A percentile compares a stretch with the other conserved stretches of the same genome.
Conservation (phyloP, 1,140 invertebrate species). For the Glossosoma conforme region DNA sequence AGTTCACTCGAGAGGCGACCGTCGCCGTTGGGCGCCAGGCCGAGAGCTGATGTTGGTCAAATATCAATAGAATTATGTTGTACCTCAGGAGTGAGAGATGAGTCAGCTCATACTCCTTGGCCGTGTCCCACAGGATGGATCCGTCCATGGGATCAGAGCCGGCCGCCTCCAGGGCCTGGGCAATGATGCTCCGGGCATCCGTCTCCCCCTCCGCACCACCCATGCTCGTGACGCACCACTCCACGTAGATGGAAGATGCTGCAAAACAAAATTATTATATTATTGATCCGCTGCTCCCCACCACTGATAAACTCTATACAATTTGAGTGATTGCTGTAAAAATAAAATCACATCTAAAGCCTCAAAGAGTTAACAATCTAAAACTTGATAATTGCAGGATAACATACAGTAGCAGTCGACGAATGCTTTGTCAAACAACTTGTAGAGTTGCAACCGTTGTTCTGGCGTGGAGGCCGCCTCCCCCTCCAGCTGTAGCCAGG, state of each 20-base stretch:
- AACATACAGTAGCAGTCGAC: conserved; percentile 26
- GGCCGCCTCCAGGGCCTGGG: conserved; percentile 18
- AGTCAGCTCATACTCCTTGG: conserved; percentile 25
- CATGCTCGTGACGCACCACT: conserved; percentile 28
- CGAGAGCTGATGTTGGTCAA: too few species aligned
- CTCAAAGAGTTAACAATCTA: too few species aligned
- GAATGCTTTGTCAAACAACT: conserved; percentile 24
- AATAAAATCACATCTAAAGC: too few species aligned
- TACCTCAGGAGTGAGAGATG: conserved; percentile 24
- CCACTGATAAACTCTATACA: too few species aligned
- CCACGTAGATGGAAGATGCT: conserved; percentile 24
- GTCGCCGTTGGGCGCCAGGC: too few species aligned
- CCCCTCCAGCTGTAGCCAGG: conserved; percentile 24
- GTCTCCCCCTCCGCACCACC: conserved; percentile 16
- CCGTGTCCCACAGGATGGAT: conserved; percentile 27
- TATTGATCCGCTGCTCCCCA: too few species aligned
- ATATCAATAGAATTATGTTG: too few species aligned
- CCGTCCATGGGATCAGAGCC: conserved; percentile 28
- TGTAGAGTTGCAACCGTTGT: conserved; percentile 13
- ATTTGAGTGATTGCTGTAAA: too few species aligned
- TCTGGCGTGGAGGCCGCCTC: conserved; percentile 14
- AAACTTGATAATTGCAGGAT: neutral
- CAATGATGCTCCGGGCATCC: conserved; percentile 15
- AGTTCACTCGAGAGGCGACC: too few species aligned
- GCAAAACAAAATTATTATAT: too few species aligned